Conservation (phyloP, 2,888 invertebrate species). For the Tholera decimalis region DNA sequence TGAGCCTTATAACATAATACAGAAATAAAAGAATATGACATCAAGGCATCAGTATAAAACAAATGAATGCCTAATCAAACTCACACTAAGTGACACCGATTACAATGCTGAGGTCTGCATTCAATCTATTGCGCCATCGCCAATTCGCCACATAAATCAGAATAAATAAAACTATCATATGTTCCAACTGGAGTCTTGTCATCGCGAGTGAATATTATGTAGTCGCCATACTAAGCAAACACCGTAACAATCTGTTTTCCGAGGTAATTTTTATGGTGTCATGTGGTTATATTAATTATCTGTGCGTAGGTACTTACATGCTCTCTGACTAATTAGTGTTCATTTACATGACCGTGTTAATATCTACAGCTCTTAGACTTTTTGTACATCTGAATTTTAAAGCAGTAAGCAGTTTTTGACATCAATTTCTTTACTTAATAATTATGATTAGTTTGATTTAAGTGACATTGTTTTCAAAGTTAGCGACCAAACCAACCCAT, state of each 20-base stretch:
- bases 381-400: background rate
- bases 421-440: too few relatives aligned
- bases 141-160: background rate
- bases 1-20: background rate
- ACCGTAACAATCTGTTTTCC: slow-evolving; percentile 20
- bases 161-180: slow-evolving; percentile 21
- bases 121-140: background rate
- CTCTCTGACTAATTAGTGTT: slow-evolving; percentile 20
- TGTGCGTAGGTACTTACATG: background rate
- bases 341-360: slow-evolving; percentile 32
- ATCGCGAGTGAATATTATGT: slow-evolving; percentile 25
- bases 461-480: too few relatives aligned
- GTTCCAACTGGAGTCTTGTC: background rate
- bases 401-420: too few relatives aligned
- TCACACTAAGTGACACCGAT: background rate
- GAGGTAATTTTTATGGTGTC: slow-evolving; percentile 7
- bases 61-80: slow-evolving; percentile 11
- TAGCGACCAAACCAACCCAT: too few relatives aligned
- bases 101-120: background rate
- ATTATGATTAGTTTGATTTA: too few relatives aligned
- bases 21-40: background rate
- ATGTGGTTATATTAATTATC: slow-evolving; percentile 9
- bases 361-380: background rate
- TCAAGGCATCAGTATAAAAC: slow-evolving; percentile 11
- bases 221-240: slow-evolving; percentile 9